phyloP scores from a whole-genome alignment of 2,113 vertebrate genomes.

The Ibidorhyncha struthersii region DNA sequence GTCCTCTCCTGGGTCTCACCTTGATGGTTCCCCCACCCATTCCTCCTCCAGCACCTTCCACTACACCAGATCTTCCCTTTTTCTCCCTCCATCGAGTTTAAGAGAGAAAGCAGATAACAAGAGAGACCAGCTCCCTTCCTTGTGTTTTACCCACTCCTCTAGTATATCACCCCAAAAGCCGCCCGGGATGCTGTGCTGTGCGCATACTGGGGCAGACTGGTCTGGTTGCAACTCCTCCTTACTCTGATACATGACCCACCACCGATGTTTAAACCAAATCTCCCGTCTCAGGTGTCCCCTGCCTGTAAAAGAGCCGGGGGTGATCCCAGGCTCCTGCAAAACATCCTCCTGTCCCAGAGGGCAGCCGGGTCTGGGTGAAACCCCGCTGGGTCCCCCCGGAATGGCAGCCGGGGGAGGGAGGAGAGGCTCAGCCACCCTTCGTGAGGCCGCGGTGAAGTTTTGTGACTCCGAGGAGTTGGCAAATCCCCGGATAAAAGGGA shows the following conservation, averaged over 20 bases:
- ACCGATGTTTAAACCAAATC: fast-evolving
- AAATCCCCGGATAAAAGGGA: slow-evolving; percentile 16
- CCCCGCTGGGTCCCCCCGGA: fast-evolving
- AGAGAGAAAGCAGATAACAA: not conserved
- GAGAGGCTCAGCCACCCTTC: not conserved
- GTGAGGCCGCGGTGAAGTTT: fast-evolving
- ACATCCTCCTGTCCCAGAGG: not conserved
- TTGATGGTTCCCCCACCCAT: not conserved
- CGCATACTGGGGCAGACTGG: not conserved
- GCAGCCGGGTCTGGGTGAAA: not conserved
- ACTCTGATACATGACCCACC: not conserved
- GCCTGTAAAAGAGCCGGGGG: not conserved
- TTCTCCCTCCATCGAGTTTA: not conserved
- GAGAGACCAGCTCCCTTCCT: not conserved
- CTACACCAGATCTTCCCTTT: not conserved
- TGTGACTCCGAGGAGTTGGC: not conserved
- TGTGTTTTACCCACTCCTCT: not conserved
- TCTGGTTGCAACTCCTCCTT: not conserved
- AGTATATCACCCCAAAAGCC: fast-evolving
- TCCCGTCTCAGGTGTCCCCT: not conserved
- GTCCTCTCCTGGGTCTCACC: not conserved
- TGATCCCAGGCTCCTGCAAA: not conserved
- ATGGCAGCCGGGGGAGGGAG: not conserved
- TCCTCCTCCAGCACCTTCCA: not conserved
- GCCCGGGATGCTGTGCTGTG: fast-evolving